Evolutionary conservation across 2,888 invertebrate genomes (phyloP).

Genomic region (Geotrupes spiniger): DNA sequence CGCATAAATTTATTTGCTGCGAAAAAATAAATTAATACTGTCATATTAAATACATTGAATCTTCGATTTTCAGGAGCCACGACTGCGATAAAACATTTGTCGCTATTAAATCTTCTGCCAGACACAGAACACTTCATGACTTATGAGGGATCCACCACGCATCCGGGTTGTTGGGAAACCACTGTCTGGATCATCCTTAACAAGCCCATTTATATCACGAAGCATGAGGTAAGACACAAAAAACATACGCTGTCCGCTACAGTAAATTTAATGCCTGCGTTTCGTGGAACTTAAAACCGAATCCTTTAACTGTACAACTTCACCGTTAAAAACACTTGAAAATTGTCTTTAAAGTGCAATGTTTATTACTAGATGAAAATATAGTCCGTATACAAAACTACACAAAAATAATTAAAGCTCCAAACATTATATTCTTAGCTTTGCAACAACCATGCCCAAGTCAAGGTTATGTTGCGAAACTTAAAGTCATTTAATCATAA

Average conservation of each 20-base stretch:
- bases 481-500: no score
- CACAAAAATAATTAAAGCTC: no score
- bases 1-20: no score
- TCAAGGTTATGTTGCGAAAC: no score
- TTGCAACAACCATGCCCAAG: no score
- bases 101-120: constrained; percentile 82
- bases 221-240: constrained; percentile 75
- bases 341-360: no score
- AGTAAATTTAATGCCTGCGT: constrained; percentile 14
- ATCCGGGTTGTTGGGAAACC: constrained; percentile 99
- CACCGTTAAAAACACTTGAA: no score
- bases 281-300: constrained; percentile 7
- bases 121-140: constrained; percentile 94
- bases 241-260: constrained; percentile 5
- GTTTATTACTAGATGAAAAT: no score
- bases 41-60: constrained; percentile 15
- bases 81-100: constrained; percentile 79
- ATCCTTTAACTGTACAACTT: no score
- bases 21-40: not conserved
- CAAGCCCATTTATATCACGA: constrained; percentile 95
- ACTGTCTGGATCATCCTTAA: constrained; percentile 98
- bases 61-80: constrained; percentile 65
- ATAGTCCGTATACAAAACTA: no score
- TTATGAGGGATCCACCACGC: constrained; percentile 96
- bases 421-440: no score